Percentiles rank a stretch among this genome's conserved stretches.
phyloP scores from a whole-genome alignment of 2,113 vertebrate species.

The Silurus glanis region DNA sequence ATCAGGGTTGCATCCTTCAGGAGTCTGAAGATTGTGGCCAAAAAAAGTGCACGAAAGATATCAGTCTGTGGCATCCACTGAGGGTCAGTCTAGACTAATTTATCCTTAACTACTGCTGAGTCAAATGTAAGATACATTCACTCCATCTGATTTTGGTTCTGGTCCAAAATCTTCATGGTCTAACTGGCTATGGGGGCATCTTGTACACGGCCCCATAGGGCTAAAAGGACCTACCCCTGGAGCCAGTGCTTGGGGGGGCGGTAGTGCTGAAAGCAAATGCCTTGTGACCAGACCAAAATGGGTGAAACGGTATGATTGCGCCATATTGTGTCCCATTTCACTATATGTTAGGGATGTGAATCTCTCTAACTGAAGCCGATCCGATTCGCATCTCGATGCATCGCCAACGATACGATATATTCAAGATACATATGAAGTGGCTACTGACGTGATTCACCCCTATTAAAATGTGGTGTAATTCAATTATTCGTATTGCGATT shows the following conservation, averaged over 20 bases:
- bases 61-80: neutral
- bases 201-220: neutral
- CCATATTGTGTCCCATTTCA: no score
- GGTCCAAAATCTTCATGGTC: neutral
- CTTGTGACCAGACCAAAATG: neutral
- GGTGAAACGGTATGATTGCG: no score
- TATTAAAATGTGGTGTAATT: no score
- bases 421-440: no score
- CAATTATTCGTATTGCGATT: no score
- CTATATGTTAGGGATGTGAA: no score
- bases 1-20: neutral
- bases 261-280: neutral
- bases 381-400: no score
- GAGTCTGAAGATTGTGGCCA: neutral
- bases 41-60: neutral
- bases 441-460: no score
- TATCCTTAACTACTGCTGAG: neutral
- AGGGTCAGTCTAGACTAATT: neutral
- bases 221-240: neutral
- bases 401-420: no score
- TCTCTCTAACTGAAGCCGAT: no score
- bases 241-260: neutral
- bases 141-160: neutral
- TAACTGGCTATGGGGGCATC: neutral
- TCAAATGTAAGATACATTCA: neutral